Percentiles rank a stretch among this genome's conserved stretches.
These are phyloP conservation scores for Macrocentrus cingulum DNA, from an alignment of 1,140 invertebrate species.

Conservation along the genomic window DNA sequence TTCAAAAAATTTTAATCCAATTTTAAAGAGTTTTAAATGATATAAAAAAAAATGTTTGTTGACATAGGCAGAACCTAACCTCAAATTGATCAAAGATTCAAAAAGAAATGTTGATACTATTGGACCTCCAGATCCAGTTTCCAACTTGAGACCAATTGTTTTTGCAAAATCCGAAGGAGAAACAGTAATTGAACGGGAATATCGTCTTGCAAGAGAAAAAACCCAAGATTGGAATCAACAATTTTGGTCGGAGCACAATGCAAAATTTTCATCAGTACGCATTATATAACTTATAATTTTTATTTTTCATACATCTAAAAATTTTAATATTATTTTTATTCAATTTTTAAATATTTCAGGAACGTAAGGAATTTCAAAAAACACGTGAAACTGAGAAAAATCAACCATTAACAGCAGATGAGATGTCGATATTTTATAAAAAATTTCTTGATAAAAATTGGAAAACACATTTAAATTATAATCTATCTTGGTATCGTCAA, in stretches of 20 bases:
- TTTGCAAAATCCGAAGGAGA: slow-evolving; percentile 67
- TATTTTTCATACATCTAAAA: not conserved
- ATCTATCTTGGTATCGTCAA: slow-evolving; percentile 74
- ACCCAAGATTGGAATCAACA: slow-evolving; percentile 79
- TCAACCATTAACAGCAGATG: slow-evolving; percentile 68
- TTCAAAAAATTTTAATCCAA: not conserved
- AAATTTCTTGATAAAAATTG: slow-evolving; percentile 77
- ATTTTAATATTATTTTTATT: not conserved
- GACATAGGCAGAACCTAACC: slow-evolving; percentile 19
- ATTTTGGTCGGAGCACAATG: slow-evolving; percentile 80
- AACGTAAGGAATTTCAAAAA: slow-evolving; percentile 67
- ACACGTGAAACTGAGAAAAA: slow-evolving; percentile 57
- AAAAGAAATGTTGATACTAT: slow-evolving; percentile 53
- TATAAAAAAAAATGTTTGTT: no score
- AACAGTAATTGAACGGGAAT: slow-evolving; percentile 65
- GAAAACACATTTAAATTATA: slow-evolving; percentile 71
- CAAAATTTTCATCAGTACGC: slow-evolving; percentile 65
- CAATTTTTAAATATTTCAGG: slow-evolving; percentile 57
- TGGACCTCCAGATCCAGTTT: slow-evolving; percentile 77
- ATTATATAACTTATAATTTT: slow-evolving; percentile 4
- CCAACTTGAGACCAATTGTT: slow-evolving; percentile 74
- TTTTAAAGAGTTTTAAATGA: not conserved
- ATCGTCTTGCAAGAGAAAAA: slow-evolving; percentile 65
- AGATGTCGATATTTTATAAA: slow-evolving; percentile 87
- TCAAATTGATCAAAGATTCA: slow-evolving; percentile 10